phyloP scores from a whole-genome alignment of 2,888 invertebrate genomes.

The Drosophila demipolita region DNA sequence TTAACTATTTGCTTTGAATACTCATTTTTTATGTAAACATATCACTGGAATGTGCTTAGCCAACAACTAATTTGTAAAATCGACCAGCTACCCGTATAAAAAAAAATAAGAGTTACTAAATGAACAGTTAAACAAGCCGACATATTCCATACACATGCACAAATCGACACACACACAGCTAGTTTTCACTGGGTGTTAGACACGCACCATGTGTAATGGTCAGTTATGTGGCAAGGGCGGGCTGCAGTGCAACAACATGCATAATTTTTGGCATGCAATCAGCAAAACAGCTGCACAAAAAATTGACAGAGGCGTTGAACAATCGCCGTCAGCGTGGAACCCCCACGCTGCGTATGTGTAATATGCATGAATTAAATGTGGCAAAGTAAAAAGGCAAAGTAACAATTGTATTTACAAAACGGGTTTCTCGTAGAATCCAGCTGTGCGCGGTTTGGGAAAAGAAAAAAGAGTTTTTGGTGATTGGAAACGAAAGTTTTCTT shows the following conservation, averaged over 20 bases:
- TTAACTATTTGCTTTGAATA: neutral
- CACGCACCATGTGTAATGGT: constrained; percentile 39
- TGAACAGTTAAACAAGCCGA: constrained; percentile 52
- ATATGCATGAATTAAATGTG: constrained; percentile 33
- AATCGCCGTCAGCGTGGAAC: constrained; percentile 16
- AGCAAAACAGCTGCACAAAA: constrained; percentile 48
- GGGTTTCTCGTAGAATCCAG: constrained; percentile 60
- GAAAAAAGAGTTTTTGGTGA: constrained; percentile 48
- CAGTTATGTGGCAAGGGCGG: constrained; percentile 11
- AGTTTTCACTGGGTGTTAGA: constrained; percentile 60
- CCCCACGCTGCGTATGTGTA: constrained; percentile 75
- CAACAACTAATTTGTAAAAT: constrained; percentile 15
- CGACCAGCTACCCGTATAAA: constrained; percentile 8
- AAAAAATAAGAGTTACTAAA: constrained; percentile 38
- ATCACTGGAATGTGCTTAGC: neutral
- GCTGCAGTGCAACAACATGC: constrained; percentile 52
- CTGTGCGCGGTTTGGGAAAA: constrained; percentile 28
- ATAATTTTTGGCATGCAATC: constrained; percentile 70
- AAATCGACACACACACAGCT: constrained; percentile 12
- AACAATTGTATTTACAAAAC: constrained; percentile 51
- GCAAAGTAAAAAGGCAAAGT: constrained; percentile 16
- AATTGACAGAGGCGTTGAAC: constrained; percentile 48
- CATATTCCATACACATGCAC: constrained; percentile 35
- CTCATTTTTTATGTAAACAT: neutral
- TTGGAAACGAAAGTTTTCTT: constrained; percentile 80